phyloP scores from a whole-genome alignment of 2,113 vertebrate genomes.

The Cygnus atratus region DNA sequence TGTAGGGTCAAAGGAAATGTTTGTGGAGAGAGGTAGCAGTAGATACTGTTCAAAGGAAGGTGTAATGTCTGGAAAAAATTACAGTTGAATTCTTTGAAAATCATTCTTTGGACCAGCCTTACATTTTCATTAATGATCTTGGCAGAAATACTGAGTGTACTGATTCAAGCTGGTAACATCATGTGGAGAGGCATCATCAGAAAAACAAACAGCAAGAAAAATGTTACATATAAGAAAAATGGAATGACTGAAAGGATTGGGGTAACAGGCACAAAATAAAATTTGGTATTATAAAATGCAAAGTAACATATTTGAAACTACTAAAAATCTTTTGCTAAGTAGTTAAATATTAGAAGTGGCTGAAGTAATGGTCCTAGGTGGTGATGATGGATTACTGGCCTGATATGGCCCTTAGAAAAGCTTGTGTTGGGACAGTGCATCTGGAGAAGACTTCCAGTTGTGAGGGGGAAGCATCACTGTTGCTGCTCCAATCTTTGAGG shows the following conservation, averaged over 20 bases:
- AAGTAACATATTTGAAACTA: neutral
- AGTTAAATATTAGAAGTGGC: neutral
- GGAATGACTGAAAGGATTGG: neutral
- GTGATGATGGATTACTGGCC: neutral
- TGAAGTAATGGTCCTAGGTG: neutral
- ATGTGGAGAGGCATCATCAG: neutral
- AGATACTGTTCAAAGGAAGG: neutral
- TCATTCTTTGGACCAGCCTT: neutral
- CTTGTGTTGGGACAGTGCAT: neutral
- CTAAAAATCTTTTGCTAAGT: neutral
- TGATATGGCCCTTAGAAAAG: neutral
- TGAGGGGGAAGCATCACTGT: neutral
- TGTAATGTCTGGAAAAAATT: neutral
- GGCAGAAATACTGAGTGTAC: neutral
- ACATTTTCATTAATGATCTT: neutral
- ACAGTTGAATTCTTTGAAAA: neutral
- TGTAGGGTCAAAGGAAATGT: slow-evolving; percentile 13
- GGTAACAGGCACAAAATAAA: neutral
- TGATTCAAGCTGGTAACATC: neutral
- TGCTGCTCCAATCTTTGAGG: neutral
- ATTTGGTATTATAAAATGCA: neutral
- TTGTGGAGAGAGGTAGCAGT: neutral
- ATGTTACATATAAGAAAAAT: neutral
- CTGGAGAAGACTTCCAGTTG: neutral
- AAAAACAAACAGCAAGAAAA: neutral